A percentile compares a stretch with the other conserved stretches of the same genome.
Conservation (phyloP, 2,113 vertebrate genomes). For the Otus sunia region DNA sequence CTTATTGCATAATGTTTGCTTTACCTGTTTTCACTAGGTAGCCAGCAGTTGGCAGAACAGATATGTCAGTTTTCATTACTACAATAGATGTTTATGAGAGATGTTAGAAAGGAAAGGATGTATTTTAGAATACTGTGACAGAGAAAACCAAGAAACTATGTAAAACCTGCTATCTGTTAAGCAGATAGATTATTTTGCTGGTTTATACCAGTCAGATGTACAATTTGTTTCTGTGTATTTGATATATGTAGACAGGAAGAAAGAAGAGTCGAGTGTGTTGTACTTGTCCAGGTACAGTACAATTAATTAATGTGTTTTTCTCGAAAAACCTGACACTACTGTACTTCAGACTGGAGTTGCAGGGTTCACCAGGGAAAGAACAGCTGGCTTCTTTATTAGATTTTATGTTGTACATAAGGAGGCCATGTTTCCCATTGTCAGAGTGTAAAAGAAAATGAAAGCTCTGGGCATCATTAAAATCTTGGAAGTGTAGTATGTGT, state of each 20-base stretch:
- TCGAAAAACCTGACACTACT: conserved; percentile 62
- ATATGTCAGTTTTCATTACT: background rate
- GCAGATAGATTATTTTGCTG: conserved; percentile 55
- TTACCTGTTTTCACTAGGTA: background rate
- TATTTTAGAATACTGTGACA: background rate
- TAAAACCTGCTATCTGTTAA: conserved; percentile 46
- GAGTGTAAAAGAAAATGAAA: conserved; percentile 78
- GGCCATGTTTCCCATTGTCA: conserved; percentile 77
- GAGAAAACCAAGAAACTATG: background rate
- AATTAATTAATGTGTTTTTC: conserved; percentile 38
- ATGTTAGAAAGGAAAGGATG: background rate
- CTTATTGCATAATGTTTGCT: background rate
- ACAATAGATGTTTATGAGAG: background rate
- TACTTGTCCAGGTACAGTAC: background rate
- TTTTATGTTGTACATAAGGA: conserved; percentile 81
- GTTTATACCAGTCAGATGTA: conserved; percentile 50
- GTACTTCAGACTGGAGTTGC: conserved; percentile 46
- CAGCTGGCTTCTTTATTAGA: conserved; percentile 82
- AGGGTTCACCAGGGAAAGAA: conserved; percentile 74
- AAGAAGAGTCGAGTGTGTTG: background rate
- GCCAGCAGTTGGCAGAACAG: background rate
- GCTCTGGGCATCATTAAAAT: conserved; percentile 82
- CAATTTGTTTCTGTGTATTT: conserved; percentile 18
- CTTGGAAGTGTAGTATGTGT: conserved; percentile 64
- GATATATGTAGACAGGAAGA: conserved; percentile 27